phyloP scores from a whole-genome alignment of 2,797 vertebrate genomes.

The Acrossocheilus wenchowensis region DNA sequence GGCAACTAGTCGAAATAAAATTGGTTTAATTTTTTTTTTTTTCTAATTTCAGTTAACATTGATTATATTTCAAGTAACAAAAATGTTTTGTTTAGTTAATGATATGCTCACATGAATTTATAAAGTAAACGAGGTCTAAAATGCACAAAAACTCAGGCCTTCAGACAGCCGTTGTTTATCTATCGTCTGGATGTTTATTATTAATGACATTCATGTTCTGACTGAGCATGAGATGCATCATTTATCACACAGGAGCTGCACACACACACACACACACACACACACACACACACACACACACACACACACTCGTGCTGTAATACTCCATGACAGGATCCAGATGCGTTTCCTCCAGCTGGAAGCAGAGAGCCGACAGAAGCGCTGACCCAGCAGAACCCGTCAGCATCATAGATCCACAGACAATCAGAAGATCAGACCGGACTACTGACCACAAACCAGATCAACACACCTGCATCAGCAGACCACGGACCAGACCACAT shows the following conservation, averaged over 20 bases:
- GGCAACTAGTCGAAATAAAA: too few relatives aligned
- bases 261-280: not conserved
- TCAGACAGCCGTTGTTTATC: not conserved
- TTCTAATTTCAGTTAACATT: too few relatives aligned
- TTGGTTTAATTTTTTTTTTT: too few relatives aligned
- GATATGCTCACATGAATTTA: not conserved
- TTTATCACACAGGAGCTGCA: conserved; percentile 7
- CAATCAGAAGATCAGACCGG: not conserved
- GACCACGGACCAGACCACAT: not conserved
- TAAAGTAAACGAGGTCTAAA: not conserved
- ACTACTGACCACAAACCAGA: not conserved
- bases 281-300: not conserved
- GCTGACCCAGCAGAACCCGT: not conserved
- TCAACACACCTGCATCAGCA: not conserved
- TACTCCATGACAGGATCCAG: not conserved
- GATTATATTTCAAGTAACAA: too few relatives aligned
- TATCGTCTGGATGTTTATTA: not conserved
- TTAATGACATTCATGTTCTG: not conserved
- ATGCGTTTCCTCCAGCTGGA: not conserved
- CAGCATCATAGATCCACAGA: not conserved
- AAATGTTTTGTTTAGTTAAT: not conserved
- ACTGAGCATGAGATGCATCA: conserved; percentile 1
- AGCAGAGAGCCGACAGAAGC: too few relatives aligned
- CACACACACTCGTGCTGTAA: not conserved
- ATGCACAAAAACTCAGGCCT: not conserved